Conservation (phyloP, 2,888 invertebrate species). For the Leptura quadrifasciata region DNA sequence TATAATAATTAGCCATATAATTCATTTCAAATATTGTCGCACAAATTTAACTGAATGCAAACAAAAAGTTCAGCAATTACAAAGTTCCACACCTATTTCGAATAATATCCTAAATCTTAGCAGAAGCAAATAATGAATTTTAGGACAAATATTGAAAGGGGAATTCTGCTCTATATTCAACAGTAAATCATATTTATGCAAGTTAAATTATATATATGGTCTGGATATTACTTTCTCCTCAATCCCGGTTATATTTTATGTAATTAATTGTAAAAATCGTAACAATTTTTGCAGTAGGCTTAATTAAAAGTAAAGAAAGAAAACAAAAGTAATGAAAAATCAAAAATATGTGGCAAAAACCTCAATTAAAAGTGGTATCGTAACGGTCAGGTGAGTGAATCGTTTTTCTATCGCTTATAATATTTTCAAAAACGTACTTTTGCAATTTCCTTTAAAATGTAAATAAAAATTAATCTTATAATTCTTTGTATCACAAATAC, state of each 20-base stretch:
- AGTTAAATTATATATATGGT: not conserved
- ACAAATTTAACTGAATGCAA: not conserved
- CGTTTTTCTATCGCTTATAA: too few relatives aligned
- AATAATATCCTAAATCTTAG: not conserved
- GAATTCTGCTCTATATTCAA: not conserved
- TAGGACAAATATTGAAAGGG: not conserved
- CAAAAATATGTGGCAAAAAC: too few relatives aligned
- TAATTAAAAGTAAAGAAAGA: too few relatives aligned
- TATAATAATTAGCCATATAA: too few relatives aligned
- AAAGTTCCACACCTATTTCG: not conserved
- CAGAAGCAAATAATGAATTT: slow-evolving; percentile 6
- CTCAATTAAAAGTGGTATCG: too few relatives aligned
- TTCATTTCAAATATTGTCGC: not conserved
- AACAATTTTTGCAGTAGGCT: not conserved
- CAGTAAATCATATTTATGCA: not conserved
- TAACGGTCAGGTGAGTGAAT: too few relatives aligned
- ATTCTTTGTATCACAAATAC: too few relatives aligned
- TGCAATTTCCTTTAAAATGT: too few relatives aligned
- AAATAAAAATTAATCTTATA: too few relatives aligned
- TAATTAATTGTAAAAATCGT: not conserved
- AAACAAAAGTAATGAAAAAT: too few relatives aligned
- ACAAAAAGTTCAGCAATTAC: not conserved
- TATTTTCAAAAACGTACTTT: too few relatives aligned
- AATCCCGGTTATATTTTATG: not conserved
- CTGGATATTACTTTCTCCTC: not conserved